These are phyloP conservation scores for Tachysurus fulvidraco DNA, from an alignment of 2,113 vertebrate species.

Conservation along the genomic window DNA sequence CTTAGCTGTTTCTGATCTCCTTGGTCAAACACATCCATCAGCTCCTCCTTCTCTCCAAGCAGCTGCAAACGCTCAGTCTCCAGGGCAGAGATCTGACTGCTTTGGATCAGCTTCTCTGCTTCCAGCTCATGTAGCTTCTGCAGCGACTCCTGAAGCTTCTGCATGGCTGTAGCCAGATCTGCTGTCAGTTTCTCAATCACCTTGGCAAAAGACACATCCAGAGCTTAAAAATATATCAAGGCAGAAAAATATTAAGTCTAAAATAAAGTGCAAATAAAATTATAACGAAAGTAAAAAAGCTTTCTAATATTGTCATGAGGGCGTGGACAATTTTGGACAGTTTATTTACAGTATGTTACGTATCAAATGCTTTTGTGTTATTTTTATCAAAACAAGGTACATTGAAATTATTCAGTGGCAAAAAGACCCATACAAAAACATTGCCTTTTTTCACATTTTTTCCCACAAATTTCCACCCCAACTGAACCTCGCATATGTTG, in stretches of 20 bases:
- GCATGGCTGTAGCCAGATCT: constrained; percentile 62
- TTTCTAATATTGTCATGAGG: too few species aligned
- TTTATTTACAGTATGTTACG: too few species aligned
- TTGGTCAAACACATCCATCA: constrained; percentile 47
- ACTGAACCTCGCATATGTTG: too few species aligned
- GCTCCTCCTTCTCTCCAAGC: constrained; percentile 64
- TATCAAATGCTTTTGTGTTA: not conserved
- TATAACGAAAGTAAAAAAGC: not conserved
- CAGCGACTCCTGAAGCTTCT: constrained; percentile 54
- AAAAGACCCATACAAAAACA: too few species aligned
- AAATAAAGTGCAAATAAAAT: not conserved
- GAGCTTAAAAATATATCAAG: not conserved
- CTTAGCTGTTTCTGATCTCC: constrained; percentile 35
- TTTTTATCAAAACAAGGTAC: too few species aligned
- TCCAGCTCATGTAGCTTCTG: constrained; percentile 62
- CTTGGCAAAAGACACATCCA: constrained; percentile 51
- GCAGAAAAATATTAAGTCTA: not conserved
- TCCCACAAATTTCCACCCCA: too few species aligned
- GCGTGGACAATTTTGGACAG: too few species aligned
- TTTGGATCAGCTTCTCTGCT: constrained; percentile 56
- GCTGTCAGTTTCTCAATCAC: constrained; percentile 63
- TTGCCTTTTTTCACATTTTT: too few species aligned
- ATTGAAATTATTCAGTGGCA: too few species aligned
- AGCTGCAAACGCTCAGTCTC: constrained; percentile 61
- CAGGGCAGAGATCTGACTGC: constrained; percentile 57